Evolutionary conservation across 2,888 invertebrate genomes (phyloP).

Genomic region (Liopterus haemorrhoidalis): DNA sequence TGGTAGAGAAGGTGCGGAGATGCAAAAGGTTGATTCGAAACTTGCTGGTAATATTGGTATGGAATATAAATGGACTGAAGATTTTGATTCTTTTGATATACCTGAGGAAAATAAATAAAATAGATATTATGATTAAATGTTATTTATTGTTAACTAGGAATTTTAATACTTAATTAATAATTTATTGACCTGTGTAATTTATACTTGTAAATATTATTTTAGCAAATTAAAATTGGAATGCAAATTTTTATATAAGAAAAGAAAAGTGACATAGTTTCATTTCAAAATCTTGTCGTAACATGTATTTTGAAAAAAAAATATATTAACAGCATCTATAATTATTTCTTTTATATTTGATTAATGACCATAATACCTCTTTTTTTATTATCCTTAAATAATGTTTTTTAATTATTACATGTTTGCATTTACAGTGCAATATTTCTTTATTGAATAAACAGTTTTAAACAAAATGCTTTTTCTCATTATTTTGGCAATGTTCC

Average conservation of each 20-base stretch:
- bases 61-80: conserved; percentile 47
- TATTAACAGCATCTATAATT: too few relatives aligned
- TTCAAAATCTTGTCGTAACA: conserved; percentile 18
- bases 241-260: conserved; percentile 24
- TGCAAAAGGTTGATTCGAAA: conserved; percentile 23
- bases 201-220: conserved; percentile 22
- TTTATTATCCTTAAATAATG: too few relatives aligned
- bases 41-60: conserved; percentile 33
- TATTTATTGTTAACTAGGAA: conserved; percentile 28
- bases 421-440: too few relatives aligned
- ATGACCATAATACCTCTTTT: too few relatives aligned
- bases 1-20: conserved; percentile 33
- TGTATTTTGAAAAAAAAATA: conserved; percentile 23
- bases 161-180: conserved; percentile 27
- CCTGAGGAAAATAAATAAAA: conserved; percentile 20
- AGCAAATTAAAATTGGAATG: conserved; percentile 20
- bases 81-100: conserved; percentile 46
- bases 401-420: too few relatives aligned
- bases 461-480: too few relatives aligned
- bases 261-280: conserved; percentile 20
- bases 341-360: too few relatives aligned
- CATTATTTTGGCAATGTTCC: too few relatives aligned
- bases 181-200: conserved; percentile 24
- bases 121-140: conserved; percentile 24
- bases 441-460: too few relatives aligned